Conservation (phyloP, 2,888 invertebrate species). For the Cabera pusaria region DNA sequence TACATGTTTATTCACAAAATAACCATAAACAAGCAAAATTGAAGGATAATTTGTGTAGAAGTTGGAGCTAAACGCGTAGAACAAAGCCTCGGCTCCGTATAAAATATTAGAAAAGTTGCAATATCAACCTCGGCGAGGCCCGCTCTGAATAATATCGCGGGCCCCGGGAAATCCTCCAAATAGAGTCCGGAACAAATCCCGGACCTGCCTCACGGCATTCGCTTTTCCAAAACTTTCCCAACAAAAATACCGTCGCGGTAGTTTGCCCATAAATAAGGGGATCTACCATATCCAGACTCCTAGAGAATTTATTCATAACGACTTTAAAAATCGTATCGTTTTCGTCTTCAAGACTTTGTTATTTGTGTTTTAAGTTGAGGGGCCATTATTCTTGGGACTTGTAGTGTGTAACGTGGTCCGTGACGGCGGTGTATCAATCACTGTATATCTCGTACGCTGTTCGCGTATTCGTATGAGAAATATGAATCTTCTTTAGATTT, state of each 20-base stretch:
- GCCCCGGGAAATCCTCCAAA: constrained; percentile 30
- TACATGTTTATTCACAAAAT: no score
- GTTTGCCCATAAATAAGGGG: constrained; percentile 52
- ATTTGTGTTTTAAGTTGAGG: constrained; percentile 25
- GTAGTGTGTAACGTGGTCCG: no score
- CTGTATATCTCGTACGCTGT: no score
- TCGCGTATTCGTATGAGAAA: no score
- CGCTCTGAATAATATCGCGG: constrained; percentile 39
- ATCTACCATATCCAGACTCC: constrained; percentile 35
- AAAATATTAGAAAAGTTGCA: constrained; percentile 48
- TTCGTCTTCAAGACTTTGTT: constrained; percentile 32
- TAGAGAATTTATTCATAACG: constrained; percentile 39
- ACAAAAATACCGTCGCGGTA: constrained; percentile 43
- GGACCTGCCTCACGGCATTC: constrained; percentile 42
- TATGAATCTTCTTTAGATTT: no score
- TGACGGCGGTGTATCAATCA: background rate
- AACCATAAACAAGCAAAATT: constrained; percentile 16
- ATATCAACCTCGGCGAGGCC: constrained; percentile 38
- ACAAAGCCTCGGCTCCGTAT: constrained; percentile 38
- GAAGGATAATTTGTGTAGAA: constrained; percentile 43
- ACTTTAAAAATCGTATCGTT: constrained; percentile 40
- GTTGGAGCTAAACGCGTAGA: constrained; percentile 35
- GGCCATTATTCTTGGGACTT: constrained; percentile 10
- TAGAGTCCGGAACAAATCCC: constrained; percentile 42
- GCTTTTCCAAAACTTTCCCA: constrained; percentile 36